phyloP scores from a whole-genome alignment of 2,888 invertebrate genomes.

The Lottia gigantea region DNA sequence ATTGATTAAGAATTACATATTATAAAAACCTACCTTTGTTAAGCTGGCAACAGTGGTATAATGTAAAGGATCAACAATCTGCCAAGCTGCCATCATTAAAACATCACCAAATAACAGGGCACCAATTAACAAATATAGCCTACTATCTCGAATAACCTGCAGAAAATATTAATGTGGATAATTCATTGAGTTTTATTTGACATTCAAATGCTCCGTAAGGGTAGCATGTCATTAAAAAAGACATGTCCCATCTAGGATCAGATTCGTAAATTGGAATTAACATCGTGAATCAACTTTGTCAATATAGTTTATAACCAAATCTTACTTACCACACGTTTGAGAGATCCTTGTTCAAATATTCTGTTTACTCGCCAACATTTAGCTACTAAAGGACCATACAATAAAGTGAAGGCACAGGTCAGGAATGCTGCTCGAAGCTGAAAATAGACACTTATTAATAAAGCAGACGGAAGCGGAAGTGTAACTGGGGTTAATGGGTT shows the following conservation, averaged over 20 bases:
- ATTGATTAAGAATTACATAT: no score
- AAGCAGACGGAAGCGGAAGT: background rate
- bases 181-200: no score
- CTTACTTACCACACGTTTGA: slow-evolving; percentile 48
- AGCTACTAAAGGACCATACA: slow-evolving; percentile 50
- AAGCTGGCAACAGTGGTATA: slow-evolving; percentile 9
- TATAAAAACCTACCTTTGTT: background rate
- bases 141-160: slow-evolving; percentile 52
- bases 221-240: no score
- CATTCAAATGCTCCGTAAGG: no score
- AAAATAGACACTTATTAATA: slow-evolving; percentile 17
- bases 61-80: slow-evolving; percentile 47
- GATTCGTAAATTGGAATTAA: no score
- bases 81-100: slow-evolving; percentile 45
- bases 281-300: no score
- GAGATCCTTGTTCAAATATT: slow-evolving; percentile 50
- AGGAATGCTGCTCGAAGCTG: slow-evolving; percentile 48
- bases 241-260: no score
- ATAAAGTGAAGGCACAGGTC: slow-evolving; percentile 39
- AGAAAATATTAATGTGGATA: slow-evolving; percentile 12
- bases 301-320: no score
- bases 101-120: slow-evolving; percentile 45
- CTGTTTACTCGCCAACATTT: slow-evolving; percentile 54
- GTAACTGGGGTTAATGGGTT: background rate
- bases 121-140: slow-evolving; percentile 41